These are phyloP conservation scores for Rhimphoctona megacephalus DNA, from an alignment of 2,888 invertebrate genomes.

Conservation along the genomic window DNA sequence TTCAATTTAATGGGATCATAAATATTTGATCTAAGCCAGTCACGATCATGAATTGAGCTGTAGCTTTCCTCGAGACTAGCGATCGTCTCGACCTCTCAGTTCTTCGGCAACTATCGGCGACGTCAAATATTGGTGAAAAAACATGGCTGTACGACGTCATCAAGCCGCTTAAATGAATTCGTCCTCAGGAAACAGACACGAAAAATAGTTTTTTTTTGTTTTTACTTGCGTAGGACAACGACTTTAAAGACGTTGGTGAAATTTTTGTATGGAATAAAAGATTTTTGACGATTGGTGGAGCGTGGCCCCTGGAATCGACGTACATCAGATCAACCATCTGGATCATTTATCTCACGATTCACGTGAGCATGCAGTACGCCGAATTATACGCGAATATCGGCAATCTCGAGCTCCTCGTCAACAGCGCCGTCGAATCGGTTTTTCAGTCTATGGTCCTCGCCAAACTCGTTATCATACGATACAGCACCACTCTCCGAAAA, in stretches of 20 bases:
- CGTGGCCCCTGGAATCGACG: slow-evolving; percentile 69
- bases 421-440: slow-evolving; percentile 66
- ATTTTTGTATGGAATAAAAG: slow-evolving; percentile 65
- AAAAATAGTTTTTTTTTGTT: not conserved
- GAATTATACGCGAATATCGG: slow-evolving; percentile 63
- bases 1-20: slow-evolving; percentile 23
- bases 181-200: not conserved
- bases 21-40: slow-evolving; percentile 41
- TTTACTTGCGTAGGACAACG: slow-evolving; percentile 28
- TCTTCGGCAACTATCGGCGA: slow-evolving; percentile 19
- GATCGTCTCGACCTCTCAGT: slow-evolving; percentile 34
- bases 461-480: slow-evolving; percentile 68
- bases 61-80: slow-evolving; percentile 56
- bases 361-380: slow-evolving; percentile 68
- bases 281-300: slow-evolving; percentile 67
- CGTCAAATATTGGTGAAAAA: slow-evolving; percentile 19
- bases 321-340: slow-evolving; percentile 66
- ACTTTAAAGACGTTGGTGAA: slow-evolving; percentile 54
- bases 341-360: slow-evolving; percentile 66
- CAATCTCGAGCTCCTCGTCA: slow-evolving; percentile 63
- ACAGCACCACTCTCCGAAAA: slow-evolving; percentile 64
- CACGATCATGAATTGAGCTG: slow-evolving; percentile 7
- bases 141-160: slow-evolving; percentile 45
- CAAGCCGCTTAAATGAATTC: not conserved
- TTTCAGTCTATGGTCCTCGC: slow-evolving; percentile 70